These are phyloP conservation scores for Etheostoma cragini DNA, from an alignment of 2,113 vertebrate genomes.

Conservation along the genomic window DNA sequence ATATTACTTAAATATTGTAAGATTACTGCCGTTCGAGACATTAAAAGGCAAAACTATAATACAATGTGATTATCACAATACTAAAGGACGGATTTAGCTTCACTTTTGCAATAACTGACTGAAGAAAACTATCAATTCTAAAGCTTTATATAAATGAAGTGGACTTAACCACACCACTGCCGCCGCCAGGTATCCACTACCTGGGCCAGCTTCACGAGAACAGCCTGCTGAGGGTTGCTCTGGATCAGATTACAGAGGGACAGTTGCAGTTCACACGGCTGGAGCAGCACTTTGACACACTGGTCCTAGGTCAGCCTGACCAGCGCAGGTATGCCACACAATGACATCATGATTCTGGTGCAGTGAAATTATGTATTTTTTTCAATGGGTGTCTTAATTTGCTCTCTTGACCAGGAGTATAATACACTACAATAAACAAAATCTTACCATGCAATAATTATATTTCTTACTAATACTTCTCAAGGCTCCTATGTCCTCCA, in stretches of 20 bases:
- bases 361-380: background rate
- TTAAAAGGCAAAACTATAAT: too few species aligned
- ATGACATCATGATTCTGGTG: background rate
- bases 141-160: background rate
- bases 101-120: background rate
- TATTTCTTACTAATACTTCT: background rate
- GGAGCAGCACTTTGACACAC: conserved; percentile 85
- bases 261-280: conserved; percentile 86
- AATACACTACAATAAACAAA: background rate
- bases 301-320: conserved; percentile 75
- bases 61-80: background rate
- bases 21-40: background rate
- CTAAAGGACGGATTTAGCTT: background rate
- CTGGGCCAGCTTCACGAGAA: conserved; percentile 88
- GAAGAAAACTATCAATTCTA: background rate
- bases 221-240: conserved; percentile 81
- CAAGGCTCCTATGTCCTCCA: background rate
- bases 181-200: conserved; percentile 86
- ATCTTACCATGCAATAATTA: background rate
- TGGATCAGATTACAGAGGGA: conserved; percentile 89
- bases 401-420: background rate
- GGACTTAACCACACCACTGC: background rate
- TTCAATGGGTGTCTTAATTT: background rate
- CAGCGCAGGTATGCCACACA: conserved; percentile 40
- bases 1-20: background rate